Evolutionary conservation across 2,113 vertebrate genomes (phyloP).

Genomic region (Macrotus californicus): DNA sequence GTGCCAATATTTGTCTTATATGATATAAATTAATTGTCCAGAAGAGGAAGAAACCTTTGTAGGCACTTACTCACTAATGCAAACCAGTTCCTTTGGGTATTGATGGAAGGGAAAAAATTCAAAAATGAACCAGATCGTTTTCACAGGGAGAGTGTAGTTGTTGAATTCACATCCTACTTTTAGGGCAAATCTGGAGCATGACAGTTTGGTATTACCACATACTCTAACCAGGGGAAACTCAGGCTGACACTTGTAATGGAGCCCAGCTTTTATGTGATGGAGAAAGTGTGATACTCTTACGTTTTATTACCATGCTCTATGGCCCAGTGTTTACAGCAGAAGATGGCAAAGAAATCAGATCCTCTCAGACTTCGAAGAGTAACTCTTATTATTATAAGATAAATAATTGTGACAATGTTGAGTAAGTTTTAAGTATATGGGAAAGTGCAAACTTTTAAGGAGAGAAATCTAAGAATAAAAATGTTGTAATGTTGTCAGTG

Average conservation of each 20-base stretch:
- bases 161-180: constrained; percentile 34
- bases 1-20: constrained; percentile 77
- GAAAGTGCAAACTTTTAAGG: neutral
- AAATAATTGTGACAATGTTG: neutral
- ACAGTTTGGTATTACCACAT: neutral
- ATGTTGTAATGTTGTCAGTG: neutral
- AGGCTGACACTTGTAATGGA: neutral
- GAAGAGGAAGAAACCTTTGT: constrained; percentile 61
- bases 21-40: constrained; percentile 74
- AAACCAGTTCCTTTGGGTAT: constrained; percentile 53
- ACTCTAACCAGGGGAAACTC: neutral
- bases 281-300: neutral
- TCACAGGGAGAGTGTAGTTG: neutral
- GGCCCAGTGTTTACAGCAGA: neutral
- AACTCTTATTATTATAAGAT: neutral
- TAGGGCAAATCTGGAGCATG: neutral
- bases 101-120: constrained; percentile 37
- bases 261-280: neutral
- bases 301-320: neutral
- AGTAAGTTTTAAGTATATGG: neutral
- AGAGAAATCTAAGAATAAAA: neutral
- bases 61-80: constrained; percentile 56
- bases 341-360: neutral
- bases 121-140: constrained; percentile 31
- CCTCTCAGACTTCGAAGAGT: neutral